Percentiles rank a stretch among this genome's conserved stretches.
These are phyloP conservation scores for Maniola jurtina DNA, from an alignment of 1,140 invertebrate genomes.

Conservation along the genomic window DNA sequence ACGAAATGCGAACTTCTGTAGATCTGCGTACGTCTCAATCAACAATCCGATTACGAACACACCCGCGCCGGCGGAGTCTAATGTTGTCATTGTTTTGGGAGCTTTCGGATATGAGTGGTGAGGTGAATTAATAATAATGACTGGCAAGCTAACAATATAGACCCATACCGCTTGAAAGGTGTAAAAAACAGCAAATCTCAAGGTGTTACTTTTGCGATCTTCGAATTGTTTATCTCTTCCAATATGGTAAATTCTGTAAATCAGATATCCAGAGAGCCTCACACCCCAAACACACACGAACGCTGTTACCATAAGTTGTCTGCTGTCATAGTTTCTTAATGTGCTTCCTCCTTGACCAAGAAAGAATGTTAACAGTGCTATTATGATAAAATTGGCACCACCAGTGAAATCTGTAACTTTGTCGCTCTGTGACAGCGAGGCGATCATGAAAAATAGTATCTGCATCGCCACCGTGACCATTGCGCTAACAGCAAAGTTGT, in stretches of 20 bases:
- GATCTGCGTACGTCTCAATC: slow-evolving; percentile 93
- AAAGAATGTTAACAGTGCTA: slow-evolving; percentile 92
- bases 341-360: slow-evolving; percentile 86
- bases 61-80: slow-evolving; percentile 90
- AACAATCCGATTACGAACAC: slow-evolving; percentile 91
- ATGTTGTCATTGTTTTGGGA: slow-evolving; percentile 89
- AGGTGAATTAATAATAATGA: slow-evolving; percentile 95
- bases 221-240: slow-evolving; percentile 94
- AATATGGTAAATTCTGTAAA: slow-evolving; percentile 93
- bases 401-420: slow-evolving; percentile 96
- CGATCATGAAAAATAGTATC: slow-evolving; percentile 91
- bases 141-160: slow-evolving; percentile 93
- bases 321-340: slow-evolving; percentile 88
- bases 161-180: slow-evolving; percentile 97
- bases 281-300: slow-evolving; percentile 93
- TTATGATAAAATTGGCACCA: slow-evolving; percentile 93
- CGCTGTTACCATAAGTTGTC: slow-evolving; percentile 92
- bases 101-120: slow-evolving; percentile 86
- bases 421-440: slow-evolving; percentile 91
- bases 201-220: slow-evolving; percentile 90
- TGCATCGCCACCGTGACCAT: slow-evolving; percentile 93
- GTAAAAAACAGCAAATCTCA: slow-evolving; percentile 94
- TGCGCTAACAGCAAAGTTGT: slow-evolving; percentile 93
- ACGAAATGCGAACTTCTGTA: slow-evolving; percentile 94
- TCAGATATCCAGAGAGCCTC: slow-evolving; percentile 89